phyloP scores from a whole-genome alignment of 2,888 invertebrate genomes.

The Hyppa rectilinea region DNA sequence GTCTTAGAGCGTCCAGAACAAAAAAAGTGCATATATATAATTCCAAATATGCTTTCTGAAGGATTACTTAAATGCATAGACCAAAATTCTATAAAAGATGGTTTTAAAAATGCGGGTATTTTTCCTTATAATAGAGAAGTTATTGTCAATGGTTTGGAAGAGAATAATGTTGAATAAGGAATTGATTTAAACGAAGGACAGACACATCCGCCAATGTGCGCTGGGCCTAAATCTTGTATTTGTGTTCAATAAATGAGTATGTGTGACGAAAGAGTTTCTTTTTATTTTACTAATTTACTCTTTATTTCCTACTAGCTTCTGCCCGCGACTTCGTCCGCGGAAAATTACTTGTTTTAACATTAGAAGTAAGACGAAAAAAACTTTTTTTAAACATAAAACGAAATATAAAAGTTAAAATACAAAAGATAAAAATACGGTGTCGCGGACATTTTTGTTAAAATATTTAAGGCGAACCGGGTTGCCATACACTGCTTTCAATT shows the following conservation, averaged over 20 bases:
- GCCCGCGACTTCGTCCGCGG: too few relatives aligned
- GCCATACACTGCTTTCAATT: too few relatives aligned
- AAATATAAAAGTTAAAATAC: too few relatives aligned
- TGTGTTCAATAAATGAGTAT: neutral
- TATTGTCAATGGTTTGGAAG: slow-evolving; percentile 12
- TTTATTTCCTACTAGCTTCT: neutral
- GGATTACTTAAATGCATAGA: neutral
- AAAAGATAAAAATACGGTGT: too few relatives aligned
- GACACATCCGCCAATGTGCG: too few relatives aligned
- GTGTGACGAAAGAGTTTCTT: neutral
- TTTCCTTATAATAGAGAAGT: slow-evolving; percentile 35
- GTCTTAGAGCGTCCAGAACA: neutral
- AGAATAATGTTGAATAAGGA: neutral
- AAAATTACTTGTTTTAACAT: too few relatives aligned
- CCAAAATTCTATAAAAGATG: neutral
- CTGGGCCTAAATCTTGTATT: too few relatives aligned
- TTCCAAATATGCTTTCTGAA: slow-evolving; percentile 1
- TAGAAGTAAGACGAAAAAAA: too few relatives aligned
- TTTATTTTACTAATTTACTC: neutral
- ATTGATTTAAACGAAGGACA: neutral
- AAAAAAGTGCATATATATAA: slow-evolving; percentile 18
- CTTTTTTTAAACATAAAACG: too few relatives aligned
- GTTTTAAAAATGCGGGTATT: slow-evolving; percentile 30
- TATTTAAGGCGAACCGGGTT: too few relatives aligned
- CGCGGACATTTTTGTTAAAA: too few relatives aligned